These are phyloP conservation scores for Tenualosa thibaudeaui DNA, from an alignment of 2,797 vertebrate genomes.

Conservation along the genomic window DNA sequence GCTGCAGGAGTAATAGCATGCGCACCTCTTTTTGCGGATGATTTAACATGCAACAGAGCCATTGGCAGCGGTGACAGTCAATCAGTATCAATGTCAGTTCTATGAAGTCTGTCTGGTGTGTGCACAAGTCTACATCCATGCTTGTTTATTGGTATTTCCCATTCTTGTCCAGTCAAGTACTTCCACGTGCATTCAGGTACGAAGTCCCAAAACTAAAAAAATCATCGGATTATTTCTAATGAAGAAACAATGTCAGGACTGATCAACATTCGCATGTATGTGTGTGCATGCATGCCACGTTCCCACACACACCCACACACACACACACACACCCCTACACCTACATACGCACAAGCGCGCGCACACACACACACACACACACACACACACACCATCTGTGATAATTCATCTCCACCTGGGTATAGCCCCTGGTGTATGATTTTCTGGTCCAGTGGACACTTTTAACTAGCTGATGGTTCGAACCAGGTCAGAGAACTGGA, in stretches of 20 bases:
- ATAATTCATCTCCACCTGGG: slow-evolving; percentile 30
- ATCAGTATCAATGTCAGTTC: no score
- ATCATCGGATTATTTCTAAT: background rate
- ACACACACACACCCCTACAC: slow-evolving; percentile 35
- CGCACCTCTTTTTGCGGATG: no score
- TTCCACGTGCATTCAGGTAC: background rate
- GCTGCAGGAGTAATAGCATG: no score
- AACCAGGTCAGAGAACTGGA: slow-evolving; percentile 14
- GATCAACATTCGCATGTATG: background rate
- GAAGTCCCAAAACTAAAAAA: background rate
- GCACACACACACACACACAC: slow-evolving; percentile 32
- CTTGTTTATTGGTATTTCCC: background rate
- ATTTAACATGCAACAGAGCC: no score
- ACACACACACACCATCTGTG: slow-evolving; percentile 42
- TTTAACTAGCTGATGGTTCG: background rate
- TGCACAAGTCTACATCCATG: background rate
- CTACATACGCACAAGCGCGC: slow-evolving; percentile 17
- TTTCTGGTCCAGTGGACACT: slow-evolving; percentile 26
- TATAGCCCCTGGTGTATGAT: slow-evolving; percentile 30
- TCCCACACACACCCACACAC: slow-evolving; percentile 34
- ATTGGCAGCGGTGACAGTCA: no score
- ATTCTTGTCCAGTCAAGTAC: background rate
- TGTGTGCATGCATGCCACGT: background rate
- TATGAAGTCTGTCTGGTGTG: no score
- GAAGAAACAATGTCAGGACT: background rate